Conservation (phyloP, 2,113 vertebrate species). For the Synodontis membranacea region DNA sequence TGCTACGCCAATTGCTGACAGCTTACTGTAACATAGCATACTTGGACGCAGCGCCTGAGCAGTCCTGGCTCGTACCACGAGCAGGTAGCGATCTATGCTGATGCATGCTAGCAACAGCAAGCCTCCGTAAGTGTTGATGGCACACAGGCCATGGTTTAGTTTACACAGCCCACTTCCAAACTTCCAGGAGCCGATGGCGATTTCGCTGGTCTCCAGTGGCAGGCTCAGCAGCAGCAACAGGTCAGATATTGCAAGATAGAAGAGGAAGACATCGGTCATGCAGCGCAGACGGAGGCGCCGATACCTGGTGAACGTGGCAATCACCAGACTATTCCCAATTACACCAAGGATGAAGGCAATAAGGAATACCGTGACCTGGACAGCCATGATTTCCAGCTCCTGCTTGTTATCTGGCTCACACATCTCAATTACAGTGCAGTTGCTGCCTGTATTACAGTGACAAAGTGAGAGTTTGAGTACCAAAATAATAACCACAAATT, state of each 20-base stretch:
- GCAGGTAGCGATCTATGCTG: slow-evolving; percentile 87
- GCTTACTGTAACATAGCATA: slow-evolving; percentile 60
- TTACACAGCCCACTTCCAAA: slow-evolving; percentile 71
- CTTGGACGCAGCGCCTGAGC: slow-evolving; percentile 63
- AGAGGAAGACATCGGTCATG: slow-evolving; percentile 83
- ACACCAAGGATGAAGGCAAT: slow-evolving; percentile 77
- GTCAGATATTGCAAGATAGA: slow-evolving; percentile 87
- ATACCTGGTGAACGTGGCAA: slow-evolving; percentile 81
- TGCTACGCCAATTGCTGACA: slow-evolving; percentile 69
- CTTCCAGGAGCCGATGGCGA: slow-evolving; percentile 69
- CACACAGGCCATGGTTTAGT: slow-evolving; percentile 72
- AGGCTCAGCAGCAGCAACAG: slow-evolving; percentile 83
- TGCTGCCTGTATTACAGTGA: background rate
- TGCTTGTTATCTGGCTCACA: slow-evolving; percentile 72
- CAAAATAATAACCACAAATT: background rate
- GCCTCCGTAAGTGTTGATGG: slow-evolving; percentile 86
- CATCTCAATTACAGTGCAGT: slow-evolving; percentile 30
- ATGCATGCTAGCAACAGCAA: slow-evolving; percentile 89
- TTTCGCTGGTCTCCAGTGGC: slow-evolving; percentile 69
- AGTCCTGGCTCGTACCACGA: slow-evolving; percentile 72
- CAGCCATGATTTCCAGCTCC: slow-evolving; percentile 64
- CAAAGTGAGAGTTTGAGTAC: background rate
- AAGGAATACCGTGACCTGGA: slow-evolving; percentile 77
- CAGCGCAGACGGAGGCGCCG: slow-evolving; percentile 68
- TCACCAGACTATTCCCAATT: slow-evolving; percentile 82